Base-by-base conservation (phyloP, 37 sponge, comb jelly and placozoan species). In the Spongilla lacustris region DNA sequence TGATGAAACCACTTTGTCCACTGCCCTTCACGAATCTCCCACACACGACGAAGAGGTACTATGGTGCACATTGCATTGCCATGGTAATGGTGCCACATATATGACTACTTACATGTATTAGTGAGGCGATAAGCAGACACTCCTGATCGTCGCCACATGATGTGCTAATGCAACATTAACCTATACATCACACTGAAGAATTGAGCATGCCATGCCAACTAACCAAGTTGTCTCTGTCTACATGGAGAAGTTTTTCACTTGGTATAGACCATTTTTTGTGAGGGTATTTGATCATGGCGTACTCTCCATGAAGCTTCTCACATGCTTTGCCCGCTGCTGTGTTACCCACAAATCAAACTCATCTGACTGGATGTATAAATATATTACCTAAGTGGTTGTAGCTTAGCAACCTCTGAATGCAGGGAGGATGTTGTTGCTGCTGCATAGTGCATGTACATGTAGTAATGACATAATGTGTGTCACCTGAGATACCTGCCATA, bases 1-100 rank as follows among this genome's bases (percentile, higher is more conserved):
- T 87, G 84, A 69, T 84, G 76, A 82, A 94, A 94, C 66, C 74
- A 32, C 3, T 82, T 50, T 8, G 94, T 88, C 36, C 67, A 41
- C 89, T 94, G 94, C 24, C 94, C 94, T 68, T 71, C 41, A 2
- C 94, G 71, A 9, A 94, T 76, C 67, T 94, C 94, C 41, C 84
- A 48, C 11, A 94, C 68, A n/a, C 67, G 75, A n/a, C 85, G 84
- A 22, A 90, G 34, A 26, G 76, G 76, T 66, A 94, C 88, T 84
- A 29, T 41, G 41, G 41, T 41, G 41, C 41, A 41, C 6, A 6
- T 41, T 9, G 6, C 19, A 17, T 58, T 58, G 14, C 58, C 58
- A 14, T 33, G 19, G 28, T 33, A 13, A 32, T 24, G 1, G 30
- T 2, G 46, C 11, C 12, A 36, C 34, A 36, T 8, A 24, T 11